Evolutionary conservation across 2,888 invertebrate species (phyloP).

Genomic region (Hylaea fasciaria): DNA sequence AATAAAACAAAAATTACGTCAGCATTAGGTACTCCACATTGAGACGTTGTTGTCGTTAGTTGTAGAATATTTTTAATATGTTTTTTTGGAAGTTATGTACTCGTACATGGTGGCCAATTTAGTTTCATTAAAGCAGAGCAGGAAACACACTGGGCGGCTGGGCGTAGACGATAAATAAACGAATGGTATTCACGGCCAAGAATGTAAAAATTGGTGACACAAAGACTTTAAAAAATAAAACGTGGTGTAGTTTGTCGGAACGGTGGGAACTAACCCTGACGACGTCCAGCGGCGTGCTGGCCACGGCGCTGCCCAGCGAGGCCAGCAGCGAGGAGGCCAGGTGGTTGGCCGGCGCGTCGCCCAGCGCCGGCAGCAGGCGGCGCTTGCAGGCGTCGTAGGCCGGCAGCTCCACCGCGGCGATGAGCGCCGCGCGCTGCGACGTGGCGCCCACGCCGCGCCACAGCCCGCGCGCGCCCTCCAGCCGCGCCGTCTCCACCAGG

Average conservation of each 20-base stretch:
- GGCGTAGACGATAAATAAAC: no score
- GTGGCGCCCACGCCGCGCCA: conserved; percentile 98
- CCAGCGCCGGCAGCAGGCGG: conserved; percentile 87
- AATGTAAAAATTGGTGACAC: no score
- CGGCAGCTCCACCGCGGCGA: conserved; percentile 97
- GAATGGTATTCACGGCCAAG: no score
- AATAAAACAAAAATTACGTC: conserved; percentile 50
- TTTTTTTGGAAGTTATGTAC: no score
- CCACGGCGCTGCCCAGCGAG: conserved; percentile 96
- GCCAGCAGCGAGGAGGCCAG: conserved; percentile 95
- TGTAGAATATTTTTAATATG: no score
- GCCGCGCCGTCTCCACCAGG: conserved; percentile 91
- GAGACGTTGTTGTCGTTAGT: no score
- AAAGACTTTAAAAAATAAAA: no score
- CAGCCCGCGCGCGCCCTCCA: conserved; percentile 93
- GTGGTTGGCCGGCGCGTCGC: conserved; percentile 93
- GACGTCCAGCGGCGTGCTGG: conserved; percentile 97
- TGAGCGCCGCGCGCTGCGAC: conserved; percentile 96
- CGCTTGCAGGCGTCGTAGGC: conserved; percentile 96
- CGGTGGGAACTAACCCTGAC: conserved; percentile 88
- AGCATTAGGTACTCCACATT: neutral
- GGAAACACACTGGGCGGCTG: no score
- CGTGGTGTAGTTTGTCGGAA: no score
- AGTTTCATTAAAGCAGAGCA: no score
- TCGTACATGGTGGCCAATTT: no score